Evolutionary conservation across 2,113 vertebrate species (phyloP).

Genomic region (Sturnira hondurensis): DNA sequence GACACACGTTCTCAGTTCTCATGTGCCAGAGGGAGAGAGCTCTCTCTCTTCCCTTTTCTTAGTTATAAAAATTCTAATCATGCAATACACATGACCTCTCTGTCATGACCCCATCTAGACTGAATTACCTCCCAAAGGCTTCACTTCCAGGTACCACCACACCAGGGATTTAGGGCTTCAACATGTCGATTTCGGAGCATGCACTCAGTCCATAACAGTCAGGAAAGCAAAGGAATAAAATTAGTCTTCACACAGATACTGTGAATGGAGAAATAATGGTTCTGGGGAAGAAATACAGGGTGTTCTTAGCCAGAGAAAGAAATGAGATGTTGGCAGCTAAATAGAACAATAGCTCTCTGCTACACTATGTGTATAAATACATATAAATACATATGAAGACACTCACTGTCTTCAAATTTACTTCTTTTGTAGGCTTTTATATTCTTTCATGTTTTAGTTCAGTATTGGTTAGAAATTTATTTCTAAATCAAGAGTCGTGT

Average conservation of each 20-base stretch:
- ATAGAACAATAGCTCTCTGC: background rate
- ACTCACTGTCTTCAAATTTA: background rate
- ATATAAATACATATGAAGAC: no score
- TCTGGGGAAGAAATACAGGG: background rate
- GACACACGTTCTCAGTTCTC: background rate
- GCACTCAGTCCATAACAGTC: background rate
- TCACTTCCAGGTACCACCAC: background rate
- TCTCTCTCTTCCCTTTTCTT: background rate
- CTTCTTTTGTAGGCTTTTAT: background rate
- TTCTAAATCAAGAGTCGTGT: conserved; percentile 5
- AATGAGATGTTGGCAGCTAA: background rate
- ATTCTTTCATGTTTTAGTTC: background rate
- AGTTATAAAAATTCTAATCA: background rate
- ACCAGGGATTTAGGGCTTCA: background rate
- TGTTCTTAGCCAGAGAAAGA: background rate
- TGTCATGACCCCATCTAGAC: background rate
- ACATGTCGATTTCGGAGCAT: background rate
- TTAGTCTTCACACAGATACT: background rate
- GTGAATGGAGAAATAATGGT: background rate
- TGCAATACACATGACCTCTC: background rate
- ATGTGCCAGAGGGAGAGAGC: background rate
- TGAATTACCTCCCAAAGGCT: background rate
- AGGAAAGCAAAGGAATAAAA: background rate
- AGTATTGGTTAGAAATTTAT: background rate
- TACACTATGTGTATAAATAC: background rate